Percentiles rank a stretch among this genome's conserved stretches.
Conservation (phyloP, 2,113 vertebrate species). For the Procavia capensis region DNA sequence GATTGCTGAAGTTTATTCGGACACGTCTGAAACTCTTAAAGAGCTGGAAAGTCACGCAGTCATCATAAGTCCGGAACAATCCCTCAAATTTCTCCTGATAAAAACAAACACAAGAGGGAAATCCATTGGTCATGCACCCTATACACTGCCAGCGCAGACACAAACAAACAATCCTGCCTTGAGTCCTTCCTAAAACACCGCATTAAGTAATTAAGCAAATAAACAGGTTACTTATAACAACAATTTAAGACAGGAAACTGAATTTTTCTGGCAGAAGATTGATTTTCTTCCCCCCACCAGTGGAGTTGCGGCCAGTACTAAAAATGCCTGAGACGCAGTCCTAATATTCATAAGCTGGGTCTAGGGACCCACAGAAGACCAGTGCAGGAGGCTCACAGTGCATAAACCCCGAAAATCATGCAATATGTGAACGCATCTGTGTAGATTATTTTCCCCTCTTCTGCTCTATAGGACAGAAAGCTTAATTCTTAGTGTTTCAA, state of each 20-base stretch:
- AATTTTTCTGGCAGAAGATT: too few species aligned
- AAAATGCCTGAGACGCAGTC: not conserved
- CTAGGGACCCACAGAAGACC: not conserved
- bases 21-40: constrained; percentile 95
- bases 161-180: not conserved
- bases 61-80: constrained; percentile 91
- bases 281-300: not conserved
- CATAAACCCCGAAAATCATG: not conserved
- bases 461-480: not conserved
- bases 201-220: not conserved
- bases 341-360: not conserved
- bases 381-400: not conserved
- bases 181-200: not conserved
- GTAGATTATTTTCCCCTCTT: not conserved
- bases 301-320: not conserved
- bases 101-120: constrained; percentile 73
- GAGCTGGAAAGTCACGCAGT: constrained; percentile 92
- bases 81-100: constrained; percentile 93
- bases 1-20: constrained; percentile 92
- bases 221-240: not conserved
- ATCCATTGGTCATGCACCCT: not conserved
- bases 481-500: not conserved
- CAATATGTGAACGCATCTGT: not conserved
- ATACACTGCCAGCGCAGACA: not conserved
- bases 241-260: not conserved